Percentiles rank a stretch among this genome's conserved stretches.
phyloP scores from a whole-genome alignment of 64 coral and sea anemone species.

The Dendrophyllia cribrosa region DNA sequence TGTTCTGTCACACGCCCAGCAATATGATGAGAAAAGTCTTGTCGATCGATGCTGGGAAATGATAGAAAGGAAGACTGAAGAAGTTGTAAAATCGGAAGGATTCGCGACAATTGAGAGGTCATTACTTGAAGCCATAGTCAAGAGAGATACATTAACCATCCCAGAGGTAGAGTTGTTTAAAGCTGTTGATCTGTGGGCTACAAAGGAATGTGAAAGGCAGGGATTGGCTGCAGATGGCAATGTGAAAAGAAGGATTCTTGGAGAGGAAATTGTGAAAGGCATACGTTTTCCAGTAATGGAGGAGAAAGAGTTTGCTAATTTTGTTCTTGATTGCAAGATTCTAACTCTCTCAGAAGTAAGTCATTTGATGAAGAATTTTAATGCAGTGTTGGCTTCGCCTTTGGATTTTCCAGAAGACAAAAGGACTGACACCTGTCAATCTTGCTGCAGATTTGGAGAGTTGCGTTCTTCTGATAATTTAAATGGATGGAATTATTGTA shows the following conservation, averaged over 20 bases:
- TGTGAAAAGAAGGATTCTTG: background rate
- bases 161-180: background rate
- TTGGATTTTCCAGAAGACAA: background rate
- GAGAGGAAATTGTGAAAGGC: constrained; percentile 34
- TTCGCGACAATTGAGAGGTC: background rate
- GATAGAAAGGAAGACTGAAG: constrained; percentile 44
- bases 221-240: background rate
- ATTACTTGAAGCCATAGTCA: background rate
- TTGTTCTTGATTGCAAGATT: background rate
- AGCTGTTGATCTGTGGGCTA: constrained; percentile 19
- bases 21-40: constrained; percentile 31
- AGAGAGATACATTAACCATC: background rate
- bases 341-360: constrained; percentile 27
- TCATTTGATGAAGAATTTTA: background rate
- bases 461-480: too few relatives aligned
- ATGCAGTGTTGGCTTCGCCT: background rate
- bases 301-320: background rate
- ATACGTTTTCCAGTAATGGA: constrained; percentile 25
- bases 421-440: too few relatives aligned
- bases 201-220: background rate
- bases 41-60: constrained; percentile 10
- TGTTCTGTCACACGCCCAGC: constrained; percentile 19
- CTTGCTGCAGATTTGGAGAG: too few relatives aligned
- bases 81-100: background rate
- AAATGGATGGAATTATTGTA: too few relatives aligned